Conservation (phyloP, 2,113 vertebrate species). For the Triplophysa dalaica region DNA sequence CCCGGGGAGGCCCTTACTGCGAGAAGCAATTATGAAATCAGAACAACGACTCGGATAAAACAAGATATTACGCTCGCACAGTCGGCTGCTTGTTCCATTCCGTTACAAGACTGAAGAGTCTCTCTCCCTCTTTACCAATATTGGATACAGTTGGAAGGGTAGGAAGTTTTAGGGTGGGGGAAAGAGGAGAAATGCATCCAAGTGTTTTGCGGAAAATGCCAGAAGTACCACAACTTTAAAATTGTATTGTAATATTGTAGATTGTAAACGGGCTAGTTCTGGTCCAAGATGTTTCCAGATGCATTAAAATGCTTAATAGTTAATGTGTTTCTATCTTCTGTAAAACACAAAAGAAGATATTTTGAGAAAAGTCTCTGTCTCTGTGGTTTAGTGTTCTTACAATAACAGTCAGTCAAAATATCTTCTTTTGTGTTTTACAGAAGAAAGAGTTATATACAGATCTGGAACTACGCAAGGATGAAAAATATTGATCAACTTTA, state of each 20-base stretch:
- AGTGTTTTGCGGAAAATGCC: constrained; percentile 46
- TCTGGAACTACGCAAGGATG: too few species aligned
- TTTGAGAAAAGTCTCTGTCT: too few species aligned
- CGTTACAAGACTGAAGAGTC: constrained; percentile 47
- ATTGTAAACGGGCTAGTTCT: background rate
- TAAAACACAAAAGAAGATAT: too few species aligned
- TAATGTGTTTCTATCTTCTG: too few species aligned
- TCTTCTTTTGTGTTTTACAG: too few species aligned
- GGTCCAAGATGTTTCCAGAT: too few species aligned
- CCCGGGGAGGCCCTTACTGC: constrained; percentile 58
- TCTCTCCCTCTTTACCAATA: constrained; percentile 51
- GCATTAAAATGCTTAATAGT: too few species aligned
- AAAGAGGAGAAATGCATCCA: constrained; percentile 34
- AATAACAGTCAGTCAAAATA: too few species aligned
- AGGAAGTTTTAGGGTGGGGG: constrained; percentile 36
- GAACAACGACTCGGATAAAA: constrained; percentile 59
- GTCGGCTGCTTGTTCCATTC: constrained; percentile 50
- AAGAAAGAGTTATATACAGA: too few species aligned
- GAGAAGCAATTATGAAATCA: constrained; percentile 63
- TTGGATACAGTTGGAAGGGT: constrained; percentile 45
- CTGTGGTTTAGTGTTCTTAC: too few species aligned
- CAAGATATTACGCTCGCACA: constrained; percentile 60
- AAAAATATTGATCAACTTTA: too few species aligned
- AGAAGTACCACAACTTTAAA: constrained; percentile 23
- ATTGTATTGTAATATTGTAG: background rate